These are phyloP conservation scores for Pleuronectes platessa DNA, from an alignment of 2,113 vertebrate genomes.

Conservation along the genomic window DNA sequence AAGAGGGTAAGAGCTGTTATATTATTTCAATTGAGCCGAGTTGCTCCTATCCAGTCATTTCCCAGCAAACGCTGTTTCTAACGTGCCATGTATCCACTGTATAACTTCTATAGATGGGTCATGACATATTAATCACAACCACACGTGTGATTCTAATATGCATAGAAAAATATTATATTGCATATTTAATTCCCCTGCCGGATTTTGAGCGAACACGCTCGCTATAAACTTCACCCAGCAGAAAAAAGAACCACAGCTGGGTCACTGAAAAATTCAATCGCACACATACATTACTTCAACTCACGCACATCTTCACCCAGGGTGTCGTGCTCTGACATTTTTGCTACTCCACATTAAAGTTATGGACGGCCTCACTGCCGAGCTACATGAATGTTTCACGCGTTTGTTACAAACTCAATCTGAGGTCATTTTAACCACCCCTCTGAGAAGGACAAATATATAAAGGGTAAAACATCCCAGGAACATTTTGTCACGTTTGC, in stretches of 20 bases:
- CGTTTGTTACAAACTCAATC: neutral
- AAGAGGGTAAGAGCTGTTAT: neutral
- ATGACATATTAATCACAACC: neutral
- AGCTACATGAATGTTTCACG: neutral
- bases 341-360: neutral
- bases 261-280: neutral
- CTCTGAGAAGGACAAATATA: neutral
- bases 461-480: neutral
- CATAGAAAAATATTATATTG: neutral
- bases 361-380: neutral
- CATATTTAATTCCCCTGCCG: neutral
- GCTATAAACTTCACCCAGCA: neutral
- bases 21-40: neutral
- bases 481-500: neutral
- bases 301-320: neutral
- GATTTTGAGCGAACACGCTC: neutral
- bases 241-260: neutral
- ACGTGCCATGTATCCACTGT: neutral
- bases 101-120: neutral
- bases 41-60: neutral
- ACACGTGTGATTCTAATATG: neutral
- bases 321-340: neutral
- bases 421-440: neutral
- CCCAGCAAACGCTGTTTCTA: neutral
- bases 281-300: neutral